phyloP scores from a whole-genome alignment of 2,888 invertebrate genomes.

The Philopedon plagiatum region DNA sequence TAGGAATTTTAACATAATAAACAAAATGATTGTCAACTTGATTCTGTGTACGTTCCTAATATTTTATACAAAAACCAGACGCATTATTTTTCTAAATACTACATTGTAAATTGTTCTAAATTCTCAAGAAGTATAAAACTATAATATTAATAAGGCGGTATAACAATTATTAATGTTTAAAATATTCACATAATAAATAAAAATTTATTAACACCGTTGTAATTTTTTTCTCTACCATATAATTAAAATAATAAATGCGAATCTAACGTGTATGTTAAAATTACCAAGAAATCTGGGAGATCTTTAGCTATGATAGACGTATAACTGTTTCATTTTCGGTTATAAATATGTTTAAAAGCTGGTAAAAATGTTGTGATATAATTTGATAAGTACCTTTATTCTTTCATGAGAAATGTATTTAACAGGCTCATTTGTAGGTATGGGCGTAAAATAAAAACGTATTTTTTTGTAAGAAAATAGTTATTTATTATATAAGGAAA shows the following conservation, averaged over 20 bases:
- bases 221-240: constrained; percentile 8
- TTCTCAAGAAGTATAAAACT: too few relatives aligned
- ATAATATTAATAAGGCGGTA: not conserved
- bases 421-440: too few relatives aligned
- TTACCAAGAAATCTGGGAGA: constrained; percentile 5
- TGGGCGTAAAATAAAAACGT: too few relatives aligned
- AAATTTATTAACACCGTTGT: constrained; percentile 12
- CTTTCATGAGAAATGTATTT: not conserved
- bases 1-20: too few relatives aligned
- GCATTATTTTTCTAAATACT: too few relatives aligned
- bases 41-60: too few relatives aligned
- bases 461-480: too few relatives aligned
- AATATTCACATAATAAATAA: constrained; percentile 14
- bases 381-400: not conserved
- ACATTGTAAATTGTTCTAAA: too few relatives aligned
- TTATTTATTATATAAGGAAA: too few relatives aligned
- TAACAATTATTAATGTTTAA: constrained; percentile 7
- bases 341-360: constrained; percentile 6
- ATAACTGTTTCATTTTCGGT: constrained; percentile 3
- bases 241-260: constrained; percentile 8
- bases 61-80: too few relatives aligned
- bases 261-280: not conserved
- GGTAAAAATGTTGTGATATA: not conserved
- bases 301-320: not conserved
- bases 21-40: too few relatives aligned